Conservation (phyloP, 2,797 vertebrate genomes). For the Fringilla coelebs region DNA sequence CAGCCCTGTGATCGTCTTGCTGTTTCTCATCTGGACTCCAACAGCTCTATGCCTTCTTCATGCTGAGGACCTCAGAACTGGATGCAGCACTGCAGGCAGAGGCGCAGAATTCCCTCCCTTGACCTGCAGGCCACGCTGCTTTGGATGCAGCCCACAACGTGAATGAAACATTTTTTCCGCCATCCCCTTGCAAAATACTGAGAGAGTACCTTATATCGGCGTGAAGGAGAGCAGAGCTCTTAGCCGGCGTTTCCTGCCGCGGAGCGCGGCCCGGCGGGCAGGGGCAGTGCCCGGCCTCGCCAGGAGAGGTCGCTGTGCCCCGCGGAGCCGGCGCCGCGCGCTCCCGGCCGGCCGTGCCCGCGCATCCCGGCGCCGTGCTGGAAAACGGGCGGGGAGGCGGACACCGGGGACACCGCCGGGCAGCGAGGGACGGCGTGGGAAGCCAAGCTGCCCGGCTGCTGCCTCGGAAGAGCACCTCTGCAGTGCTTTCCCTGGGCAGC, state of each 20-base stretch:
- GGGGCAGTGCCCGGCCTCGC: not conserved
- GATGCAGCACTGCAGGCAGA: not conserved
- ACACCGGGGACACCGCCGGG: fast-evolving
- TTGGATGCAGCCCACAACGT: not conserved
- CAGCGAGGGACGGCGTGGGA: not conserved
- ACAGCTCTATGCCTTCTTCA: too few species aligned
- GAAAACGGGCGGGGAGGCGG: fast-evolving
- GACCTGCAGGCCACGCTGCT: not conserved
- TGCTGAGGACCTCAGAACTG: not conserved
- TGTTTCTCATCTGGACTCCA: not conserved
- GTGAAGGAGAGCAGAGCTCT: fast-evolving
- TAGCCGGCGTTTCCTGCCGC: fast-evolving
- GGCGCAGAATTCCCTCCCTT: not conserved
- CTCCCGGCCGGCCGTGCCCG: not conserved
- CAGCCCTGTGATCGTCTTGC: not conserved
- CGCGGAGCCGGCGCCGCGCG: not conserved
- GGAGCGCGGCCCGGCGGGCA: too few species aligned
- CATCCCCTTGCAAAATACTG: not conserved
- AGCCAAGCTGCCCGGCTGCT: not conserved
- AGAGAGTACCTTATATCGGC: fast-evolving
- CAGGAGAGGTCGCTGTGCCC: conserved; percentile 35
- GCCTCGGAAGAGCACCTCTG: not conserved
- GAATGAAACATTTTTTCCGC: not conserved
- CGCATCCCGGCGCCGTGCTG: too few species aligned
- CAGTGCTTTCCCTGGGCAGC: fast-evolving